These are phyloP conservation scores for Sepioteuthis lessoniana DNA, from an alignment of 2,888 invertebrate genomes.

Conservation along the genomic window DNA sequence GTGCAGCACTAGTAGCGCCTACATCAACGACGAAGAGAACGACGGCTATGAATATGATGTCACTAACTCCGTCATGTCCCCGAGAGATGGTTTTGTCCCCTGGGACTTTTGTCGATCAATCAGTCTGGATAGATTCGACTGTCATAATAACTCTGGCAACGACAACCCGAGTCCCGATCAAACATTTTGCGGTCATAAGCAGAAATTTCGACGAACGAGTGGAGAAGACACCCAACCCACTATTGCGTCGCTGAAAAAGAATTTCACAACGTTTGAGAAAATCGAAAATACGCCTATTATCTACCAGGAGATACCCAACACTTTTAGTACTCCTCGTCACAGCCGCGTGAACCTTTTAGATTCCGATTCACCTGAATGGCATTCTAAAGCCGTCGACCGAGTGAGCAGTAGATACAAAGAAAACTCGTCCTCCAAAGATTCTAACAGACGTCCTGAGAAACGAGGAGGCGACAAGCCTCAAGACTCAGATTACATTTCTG, in stretches of 20 bases:
- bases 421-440: background rate
- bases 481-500: background rate
- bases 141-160: background rate
- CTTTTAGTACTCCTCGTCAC: background rate
- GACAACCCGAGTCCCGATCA: background rate
- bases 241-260: background rate
- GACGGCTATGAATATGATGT: constrained; percentile 2
- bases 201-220: background rate
- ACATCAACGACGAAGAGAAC: background rate
- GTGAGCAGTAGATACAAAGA: too few species aligned
- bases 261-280: background rate
- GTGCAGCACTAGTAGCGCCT: background rate
- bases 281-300: background rate
- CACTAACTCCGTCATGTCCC: background rate
- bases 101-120: constrained; percentile 25
- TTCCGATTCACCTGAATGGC: constrained; percentile 19
- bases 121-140: background rate
- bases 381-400: background rate
- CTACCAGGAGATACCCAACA: background rate
- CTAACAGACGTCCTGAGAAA: background rate
- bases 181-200: background rate
- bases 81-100: background rate
- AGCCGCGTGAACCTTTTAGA: background rate
- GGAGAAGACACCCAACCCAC: background rate
- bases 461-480: background rate